Percentiles rank a stretch among this genome's conserved stretches.
Evolutionary conservation across 2,888 invertebrate species (phyloP).

Genomic region (Nysson spinosus): DNA sequence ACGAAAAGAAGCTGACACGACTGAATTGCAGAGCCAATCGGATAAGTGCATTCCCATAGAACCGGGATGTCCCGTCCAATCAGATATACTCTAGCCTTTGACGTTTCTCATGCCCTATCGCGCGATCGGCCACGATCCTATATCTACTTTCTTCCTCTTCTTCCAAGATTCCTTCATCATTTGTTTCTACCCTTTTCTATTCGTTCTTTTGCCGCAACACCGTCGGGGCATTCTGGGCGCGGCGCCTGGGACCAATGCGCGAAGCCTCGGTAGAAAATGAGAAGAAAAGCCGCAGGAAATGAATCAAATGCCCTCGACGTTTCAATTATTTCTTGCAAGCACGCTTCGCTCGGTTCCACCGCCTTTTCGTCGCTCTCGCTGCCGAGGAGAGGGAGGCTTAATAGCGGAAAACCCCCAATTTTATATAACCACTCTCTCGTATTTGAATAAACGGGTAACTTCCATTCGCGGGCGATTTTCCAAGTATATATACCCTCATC

Average conservation of each 20-base stretch:
- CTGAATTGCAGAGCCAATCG: constrained; percentile 75
- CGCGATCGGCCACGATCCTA: constrained; percentile 69
- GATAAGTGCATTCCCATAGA: constrained; percentile 76
- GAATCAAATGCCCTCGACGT: constrained; percentile 71
- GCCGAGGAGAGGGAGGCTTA: constrained; percentile 22
- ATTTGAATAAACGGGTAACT: constrained; percentile 38
- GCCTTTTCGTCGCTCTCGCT: constrained; percentile 38
- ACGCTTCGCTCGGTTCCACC: constrained; percentile 21
- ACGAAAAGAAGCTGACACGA: constrained; percentile 69
- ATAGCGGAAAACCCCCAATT: constrained; percentile 31
- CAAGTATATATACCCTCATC: too few species aligned
- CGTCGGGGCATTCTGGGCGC: constrained; percentile 36
- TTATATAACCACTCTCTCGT: constrained; percentile 33
- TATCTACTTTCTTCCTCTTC: constrained; percentile 40
- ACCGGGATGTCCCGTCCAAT: constrained; percentile 71
- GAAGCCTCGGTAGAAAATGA: constrained; percentile 71
- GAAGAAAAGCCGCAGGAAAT: constrained; percentile 72
- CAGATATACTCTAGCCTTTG: constrained; percentile 74
- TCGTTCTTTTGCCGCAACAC: constrained; percentile 2
- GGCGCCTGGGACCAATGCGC: constrained; percentile 49
- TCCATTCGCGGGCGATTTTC: constrained; percentile 33
- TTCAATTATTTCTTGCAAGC: constrained; percentile 75
- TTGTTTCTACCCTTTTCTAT: constrained; percentile 6
- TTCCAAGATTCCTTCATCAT: constrained; percentile 5
- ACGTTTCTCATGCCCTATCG: constrained; percentile 76